These are phyloP conservation scores for Ficedula albicollis DNA, from an alignment of 2,797 vertebrate genomes.

Conservation along the genomic window DNA sequence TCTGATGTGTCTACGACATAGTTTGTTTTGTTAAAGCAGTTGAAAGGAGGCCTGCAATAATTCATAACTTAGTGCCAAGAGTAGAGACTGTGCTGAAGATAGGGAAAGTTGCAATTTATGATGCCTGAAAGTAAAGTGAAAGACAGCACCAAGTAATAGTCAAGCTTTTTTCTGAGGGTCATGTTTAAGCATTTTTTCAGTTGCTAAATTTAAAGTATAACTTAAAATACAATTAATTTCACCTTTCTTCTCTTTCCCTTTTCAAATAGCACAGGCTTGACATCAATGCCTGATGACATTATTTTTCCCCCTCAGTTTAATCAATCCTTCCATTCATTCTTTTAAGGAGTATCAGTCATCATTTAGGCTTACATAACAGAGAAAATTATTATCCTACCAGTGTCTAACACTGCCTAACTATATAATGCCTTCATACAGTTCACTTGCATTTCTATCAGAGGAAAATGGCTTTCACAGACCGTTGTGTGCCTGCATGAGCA, in stretches of 20 bases:
- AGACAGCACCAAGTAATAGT: background rate
- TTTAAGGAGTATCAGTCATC: background rate
- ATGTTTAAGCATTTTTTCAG: background rate
- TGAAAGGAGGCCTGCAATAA: background rate
- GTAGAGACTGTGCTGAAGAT: background rate
- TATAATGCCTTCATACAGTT: background rate
- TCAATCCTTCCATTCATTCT: background rate
- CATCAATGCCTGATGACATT: background rate
- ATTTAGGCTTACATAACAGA: background rate
- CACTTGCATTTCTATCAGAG: background rate
- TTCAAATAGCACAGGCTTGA: background rate
- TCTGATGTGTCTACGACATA: background rate
- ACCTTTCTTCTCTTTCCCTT: background rate
- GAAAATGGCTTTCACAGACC: background rate
- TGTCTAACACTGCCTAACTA: background rate
- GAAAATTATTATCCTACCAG: background rate
- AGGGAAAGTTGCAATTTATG: background rate
- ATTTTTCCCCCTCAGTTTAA: background rate
- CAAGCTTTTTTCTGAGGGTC: background rate
- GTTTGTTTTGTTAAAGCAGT: background rate
- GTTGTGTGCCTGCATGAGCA: background rate
- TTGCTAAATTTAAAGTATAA: background rate
- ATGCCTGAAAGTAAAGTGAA: background rate
- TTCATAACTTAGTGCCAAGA: background rate
- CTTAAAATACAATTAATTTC: background rate